phyloP scores from a whole-genome alignment of 2,888 invertebrate species.

The Drosophila greeni region DNA sequence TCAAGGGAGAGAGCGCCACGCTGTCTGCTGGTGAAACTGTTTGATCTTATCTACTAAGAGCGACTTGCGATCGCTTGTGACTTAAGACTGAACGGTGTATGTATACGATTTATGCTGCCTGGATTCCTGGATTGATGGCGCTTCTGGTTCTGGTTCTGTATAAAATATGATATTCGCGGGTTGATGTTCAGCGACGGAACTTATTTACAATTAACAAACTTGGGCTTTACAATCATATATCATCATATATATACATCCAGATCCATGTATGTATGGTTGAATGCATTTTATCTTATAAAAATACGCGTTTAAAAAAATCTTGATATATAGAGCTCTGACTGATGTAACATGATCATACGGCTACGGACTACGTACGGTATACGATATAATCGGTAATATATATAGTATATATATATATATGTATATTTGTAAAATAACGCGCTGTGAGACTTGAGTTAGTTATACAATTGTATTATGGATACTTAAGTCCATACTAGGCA shows the following conservation, averaged over 20 bases:
- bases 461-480: constrained; percentile 59
- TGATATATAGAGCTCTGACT: constrained; percentile 68
- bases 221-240: constrained; percentile 23
- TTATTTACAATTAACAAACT: constrained; percentile 47
- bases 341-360: constrained; percentile 62
- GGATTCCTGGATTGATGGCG: constrained; percentile 15
- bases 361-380: constrained; percentile 47
- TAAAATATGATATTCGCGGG: constrained; percentile 17
- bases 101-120: constrained; percentile 20
- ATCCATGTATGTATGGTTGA: constrained; percentile 12
- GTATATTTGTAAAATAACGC: constrained; percentile 45
- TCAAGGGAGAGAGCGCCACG: constrained; percentile 17
- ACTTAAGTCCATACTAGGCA: constrained; percentile 61
- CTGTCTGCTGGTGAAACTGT: constrained; percentile 10
- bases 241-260: constrained; percentile 17
- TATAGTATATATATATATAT: neutral
- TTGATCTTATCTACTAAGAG: constrained; percentile 49
- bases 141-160: constrained; percentile 2
- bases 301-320: constrained; percentile 26
- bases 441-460: constrained; percentile 67
- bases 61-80: constrained; percentile 24
- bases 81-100: constrained; percentile 16
- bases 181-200: constrained; percentile 1
- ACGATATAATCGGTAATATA: constrained; percentile 44
- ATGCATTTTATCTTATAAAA: constrained; percentile 24